Base-by-base conservation (phyloP, 2,888 invertebrate genomes). In the Brenthis daphne region DNA sequence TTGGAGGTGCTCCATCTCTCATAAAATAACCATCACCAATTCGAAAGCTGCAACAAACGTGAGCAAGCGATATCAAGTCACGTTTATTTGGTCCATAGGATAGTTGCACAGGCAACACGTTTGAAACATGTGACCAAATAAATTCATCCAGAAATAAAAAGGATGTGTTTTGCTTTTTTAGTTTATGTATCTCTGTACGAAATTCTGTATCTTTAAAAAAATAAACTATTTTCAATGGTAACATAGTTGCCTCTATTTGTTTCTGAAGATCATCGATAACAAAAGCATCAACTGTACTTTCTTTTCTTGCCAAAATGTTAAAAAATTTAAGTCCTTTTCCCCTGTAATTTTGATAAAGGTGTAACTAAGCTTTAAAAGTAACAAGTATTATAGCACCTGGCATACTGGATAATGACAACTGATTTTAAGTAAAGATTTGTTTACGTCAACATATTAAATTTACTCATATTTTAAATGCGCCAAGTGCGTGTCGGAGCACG, bases 111-210 rank as follows among this genome's bases (percentile, higher is more conserved):
- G 48, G 57, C 57, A 61, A 65, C 65, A 68, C 68, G 65, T 55
- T 63, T 37, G 55, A 37, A n/a, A 50, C 64, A 13, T 55, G 63
- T 13, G 13, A 47, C 81, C 79, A 82, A 43, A 82, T 58, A 33
- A 78, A 73, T 65, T 79, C 80, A 74, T 83, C 83, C 29, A 82
- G 61, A 63, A 82, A 80, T 14, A 83, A 72, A 56, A 79, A 76
- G 0, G 79, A 77, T 48, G 33, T 47, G n/a, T 66, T 57, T 3
- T 29, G 11, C 13, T 55, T 50, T 50, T 50, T 57, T 29, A 73
- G 37, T 12, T 54, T 29, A 20, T 51, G 67, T 8, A 74, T 33
- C 2, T 20, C 33, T 50, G 48, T 60, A 16, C 72, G 70, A 29
- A 75, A 70, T 24, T 16, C 29, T 2, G 12, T 50, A 57, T 76